Evolutionary conservation across 1,140 invertebrate species (phyloP).

Genomic region (Anastrepha obliqua): DNA sequence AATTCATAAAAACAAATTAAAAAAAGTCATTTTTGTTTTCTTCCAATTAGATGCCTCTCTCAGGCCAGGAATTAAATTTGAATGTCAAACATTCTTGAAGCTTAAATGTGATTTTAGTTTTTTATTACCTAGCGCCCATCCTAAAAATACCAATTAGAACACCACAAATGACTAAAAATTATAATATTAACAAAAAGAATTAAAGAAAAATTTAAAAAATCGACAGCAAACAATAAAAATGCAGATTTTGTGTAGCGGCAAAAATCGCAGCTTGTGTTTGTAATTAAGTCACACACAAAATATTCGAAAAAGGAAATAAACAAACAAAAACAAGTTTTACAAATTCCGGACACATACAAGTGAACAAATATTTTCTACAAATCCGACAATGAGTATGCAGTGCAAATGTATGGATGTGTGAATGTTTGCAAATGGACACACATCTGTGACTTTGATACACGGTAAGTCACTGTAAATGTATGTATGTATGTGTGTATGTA

Average conservation of each 20-base stretch:
- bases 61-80: too few species aligned
- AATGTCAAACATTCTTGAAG: too few species aligned
- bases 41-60: too few species aligned
- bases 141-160: neutral
- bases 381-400: too few species aligned
- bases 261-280: neutral
- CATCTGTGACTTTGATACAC: too few species aligned
- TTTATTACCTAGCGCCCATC: neutral
- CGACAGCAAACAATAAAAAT: constrained; percentile 11
- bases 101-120: too few species aligned
- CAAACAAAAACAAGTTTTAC: neutral
- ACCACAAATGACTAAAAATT: neutral
- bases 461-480: neutral
- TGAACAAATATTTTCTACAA: neutral
- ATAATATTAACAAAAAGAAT: neutral
- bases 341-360: neutral
- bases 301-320: neutral
- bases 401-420: too few species aligned
- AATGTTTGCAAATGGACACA: too few species aligned
- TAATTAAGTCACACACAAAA: constrained; percentile 15
- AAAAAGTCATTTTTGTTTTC: too few species aligned
- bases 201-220: neutral
- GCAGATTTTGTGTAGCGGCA: neutral
- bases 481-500: neutral
- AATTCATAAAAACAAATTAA: too few species aligned